Percentiles rank a stretch among this genome's conserved stretches.
Conservation (phyloP, 2,888 invertebrate species). For the Chymomyza amoena region DNA sequence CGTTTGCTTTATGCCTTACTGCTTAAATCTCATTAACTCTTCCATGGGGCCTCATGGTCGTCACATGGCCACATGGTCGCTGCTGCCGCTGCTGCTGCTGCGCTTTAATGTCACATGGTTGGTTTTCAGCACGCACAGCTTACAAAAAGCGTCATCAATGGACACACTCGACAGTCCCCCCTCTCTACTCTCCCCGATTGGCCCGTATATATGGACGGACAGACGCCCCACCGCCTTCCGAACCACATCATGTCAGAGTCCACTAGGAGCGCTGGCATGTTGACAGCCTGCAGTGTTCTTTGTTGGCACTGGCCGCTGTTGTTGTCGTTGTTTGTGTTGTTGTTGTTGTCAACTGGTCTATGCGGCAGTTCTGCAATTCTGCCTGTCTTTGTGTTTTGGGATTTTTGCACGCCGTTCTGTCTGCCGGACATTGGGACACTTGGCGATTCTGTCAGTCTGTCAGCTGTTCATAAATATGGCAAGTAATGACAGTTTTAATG, state of each 20-base stretch:
- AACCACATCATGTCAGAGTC: background rate
- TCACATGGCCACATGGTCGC: slow-evolving; percentile 12
- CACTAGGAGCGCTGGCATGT: background rate
- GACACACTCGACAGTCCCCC: background rate
- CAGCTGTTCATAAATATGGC: slow-evolving; percentile 42
- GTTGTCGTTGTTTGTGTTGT: background rate
- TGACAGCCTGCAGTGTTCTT: background rate
- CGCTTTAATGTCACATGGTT: slow-evolving; percentile 37
- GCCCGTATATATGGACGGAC: background rate
- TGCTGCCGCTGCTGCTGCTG: slow-evolving; percentile 16
- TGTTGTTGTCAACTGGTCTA: background rate
- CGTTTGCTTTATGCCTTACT: background rate
- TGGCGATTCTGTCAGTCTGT: slow-evolving; percentile 13
- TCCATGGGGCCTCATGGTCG: slow-evolving; percentile 16
- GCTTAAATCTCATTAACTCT: slow-evolving; percentile 50
- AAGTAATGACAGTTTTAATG: slow-evolving; percentile 40
- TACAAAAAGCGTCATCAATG: slow-evolving; percentile 27
- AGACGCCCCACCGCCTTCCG: background rate
- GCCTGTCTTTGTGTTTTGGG: slow-evolving; percentile 5
- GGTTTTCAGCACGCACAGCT: slow-evolving; percentile 25
- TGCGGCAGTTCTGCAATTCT: background rate
- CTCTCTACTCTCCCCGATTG: no score
- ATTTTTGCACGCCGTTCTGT: slow-evolving; percentile 12
- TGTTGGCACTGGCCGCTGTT: background rate
- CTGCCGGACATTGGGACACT: slow-evolving; percentile 15